Evolutionary conservation across 2,113 vertebrate genomes (phyloP), one percentile per base, ranked within the genome.

Genomic region (Spheniscus mendiculus): DNA sequence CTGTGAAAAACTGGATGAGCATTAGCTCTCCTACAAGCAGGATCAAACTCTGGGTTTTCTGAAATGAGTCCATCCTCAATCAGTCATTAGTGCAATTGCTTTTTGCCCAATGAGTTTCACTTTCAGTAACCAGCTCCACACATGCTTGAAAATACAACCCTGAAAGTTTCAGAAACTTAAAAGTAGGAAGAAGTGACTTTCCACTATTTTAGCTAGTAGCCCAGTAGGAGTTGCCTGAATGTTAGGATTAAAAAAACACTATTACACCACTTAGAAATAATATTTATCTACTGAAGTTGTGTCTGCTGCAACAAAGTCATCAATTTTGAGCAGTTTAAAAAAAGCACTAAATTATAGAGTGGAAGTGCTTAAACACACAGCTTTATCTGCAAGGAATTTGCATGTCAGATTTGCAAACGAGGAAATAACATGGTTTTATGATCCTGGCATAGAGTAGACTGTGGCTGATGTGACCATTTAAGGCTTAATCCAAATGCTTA

Each of bases 251-350:
- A 82, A 91, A 85, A 97, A 96, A 69, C 72, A 90, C 49, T 40
- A 80, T 67, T 50, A 72, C 84, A 93, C 73, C 62, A 86, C 87
- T 96, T 83, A 19, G 19, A 69, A 96, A 95, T 94, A 95, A 93
- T 95, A 96, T 95, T 97, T 96, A 53, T 74, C 62, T 50, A 67
- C 87, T 56, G 12, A 79, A 90, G 62, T 55, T 83, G 74, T 80
- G 87, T 78, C 87, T 84, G 42, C 71, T 86, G 77, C 70, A 71
- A 40, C 70, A 71, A 40, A 95, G 67, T 77, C 69, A 93, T 77
- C 56, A 65, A 7, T 74, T 95, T 42, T 26, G 15, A 69, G 53
- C 62, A 73, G 78, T 66, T 91, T 71, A 9, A 73, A 89, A 89
- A 70, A 61, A 25, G 56, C 42, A 72, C 65, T 65, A 73, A 88